These are phyloP conservation scores for Camelus dromedarius DNA, from an alignment of 2,113 vertebrate genomes.

Conservation along the genomic window DNA sequence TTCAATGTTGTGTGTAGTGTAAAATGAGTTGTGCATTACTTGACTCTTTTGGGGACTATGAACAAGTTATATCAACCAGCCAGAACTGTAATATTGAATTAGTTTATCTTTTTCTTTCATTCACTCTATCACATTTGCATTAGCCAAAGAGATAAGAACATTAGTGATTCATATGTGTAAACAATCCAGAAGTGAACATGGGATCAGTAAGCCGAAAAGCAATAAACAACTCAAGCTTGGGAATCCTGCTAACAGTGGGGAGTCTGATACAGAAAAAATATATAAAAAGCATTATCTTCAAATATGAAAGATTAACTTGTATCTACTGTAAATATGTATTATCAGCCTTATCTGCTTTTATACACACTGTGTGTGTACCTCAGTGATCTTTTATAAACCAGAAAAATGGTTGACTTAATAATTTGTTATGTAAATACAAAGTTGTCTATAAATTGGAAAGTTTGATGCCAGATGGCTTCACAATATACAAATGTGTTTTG, in stretches of 20 bases:
- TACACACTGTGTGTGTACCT: conserved; percentile 84
- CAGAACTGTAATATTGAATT: conserved; percentile 56
- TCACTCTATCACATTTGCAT: conserved; percentile 72
- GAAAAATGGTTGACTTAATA: conserved; percentile 80
- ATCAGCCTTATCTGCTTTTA: conserved; percentile 82
- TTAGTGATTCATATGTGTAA: conserved; percentile 73
- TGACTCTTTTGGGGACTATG: conserved; percentile 34
- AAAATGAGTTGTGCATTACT: conserved; percentile 22
- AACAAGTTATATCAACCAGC: conserved; percentile 58
- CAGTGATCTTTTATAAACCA: conserved; percentile 79
- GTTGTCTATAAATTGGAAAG: conserved; percentile 83
- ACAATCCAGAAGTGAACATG: conserved; percentile 68
- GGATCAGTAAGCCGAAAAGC: conserved; percentile 76
- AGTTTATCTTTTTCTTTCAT: conserved; percentile 67
- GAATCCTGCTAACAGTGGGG: conserved; percentile 66
- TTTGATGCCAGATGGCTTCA: conserved; percentile 79
- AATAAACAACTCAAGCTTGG: conserved; percentile 75
- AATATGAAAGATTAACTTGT: conserved; percentile 80
- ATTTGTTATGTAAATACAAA: conserved; percentile 83
- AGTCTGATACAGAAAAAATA: conserved; percentile 73
- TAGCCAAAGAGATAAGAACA: conserved; percentile 81
- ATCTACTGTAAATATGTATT: conserved; percentile 81
- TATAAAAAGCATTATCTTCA: conserved; percentile 79
- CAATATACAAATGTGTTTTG: conserved; percentile 83
- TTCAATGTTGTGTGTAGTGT: not conserved